Base-by-base conservation (phyloP, 2,888 invertebrate species). In the Esperia sulphurella region DNA sequence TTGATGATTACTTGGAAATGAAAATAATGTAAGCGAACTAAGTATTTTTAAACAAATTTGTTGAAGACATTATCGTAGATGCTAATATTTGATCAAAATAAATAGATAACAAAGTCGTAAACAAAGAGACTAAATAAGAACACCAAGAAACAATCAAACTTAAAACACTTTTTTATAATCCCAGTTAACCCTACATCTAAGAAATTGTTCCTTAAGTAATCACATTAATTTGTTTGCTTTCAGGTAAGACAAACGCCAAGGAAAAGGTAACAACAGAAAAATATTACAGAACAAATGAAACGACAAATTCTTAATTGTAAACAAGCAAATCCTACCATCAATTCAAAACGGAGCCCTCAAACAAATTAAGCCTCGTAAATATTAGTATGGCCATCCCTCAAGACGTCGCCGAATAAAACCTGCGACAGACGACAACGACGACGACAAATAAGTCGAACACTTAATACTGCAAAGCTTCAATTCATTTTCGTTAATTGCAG, bases 401-500 rank as follows among this genome's bases (percentile, higher is more conserved):
- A 71, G 71, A 69, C 64, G 76, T 79, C 80, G 72, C 57, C 79
- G 64, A 65, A 58, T 66, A 65, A 68, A 67, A 45, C 65, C 66
- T 61, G 50, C 45, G 45, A 48, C 45, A 49, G 49, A 63, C 61
- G 62, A 54, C 70, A 66, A 55, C 61, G 54, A 52, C 61, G 54
- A 52, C 66, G 71, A 78, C 76, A 72, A 76, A 74, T 69, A 70
- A 65, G 64, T 61, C 52, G 65, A 64, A 65, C 61, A 56, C 59
- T 65, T 72, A 72, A 76, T 75, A 66, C 69, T 65, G 63, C 65
- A 68, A 80, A 73, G 75, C 79, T 64, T 67, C 76, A 74, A 80
- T 80, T 82, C 73, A 75, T 79, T 79, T 67, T 63, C 67, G 68
- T 74, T 79, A 78, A 83, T 80, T 79, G 68, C 66, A 52, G 60